A percentile compares a stretch with the other conserved stretches of the same genome.
Conservation (phyloP, 35 echinoderm and acorn worm genomes). For the Patiria miniata region DNA sequence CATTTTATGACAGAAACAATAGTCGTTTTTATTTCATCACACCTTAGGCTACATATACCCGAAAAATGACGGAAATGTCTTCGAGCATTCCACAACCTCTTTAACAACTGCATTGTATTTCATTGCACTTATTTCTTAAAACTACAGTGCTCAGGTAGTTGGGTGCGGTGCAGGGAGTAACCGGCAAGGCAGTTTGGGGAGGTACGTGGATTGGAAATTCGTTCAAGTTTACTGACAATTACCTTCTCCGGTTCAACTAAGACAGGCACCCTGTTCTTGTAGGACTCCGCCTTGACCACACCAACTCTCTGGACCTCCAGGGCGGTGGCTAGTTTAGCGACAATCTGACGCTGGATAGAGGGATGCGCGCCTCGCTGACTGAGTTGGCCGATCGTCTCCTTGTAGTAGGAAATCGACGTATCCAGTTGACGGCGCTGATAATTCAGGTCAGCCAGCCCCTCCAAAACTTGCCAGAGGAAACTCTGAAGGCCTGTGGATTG, state of each 20-base stretch:
- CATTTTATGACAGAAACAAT: too few species aligned
- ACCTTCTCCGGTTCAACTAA: conserved; percentile 20
- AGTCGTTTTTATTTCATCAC: too few species aligned
- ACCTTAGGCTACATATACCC: too few species aligned
- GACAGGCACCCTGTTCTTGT: conserved; percentile 16
- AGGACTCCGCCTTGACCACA: not conserved
- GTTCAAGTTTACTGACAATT: not conserved
- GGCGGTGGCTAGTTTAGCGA: conserved; percentile 16
- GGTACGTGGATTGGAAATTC: too few species aligned
- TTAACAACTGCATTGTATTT: too few species aligned
- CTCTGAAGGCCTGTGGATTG: conserved; percentile 30
- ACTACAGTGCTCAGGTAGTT: too few species aligned
- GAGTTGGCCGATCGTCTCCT: conserved; percentile 42
- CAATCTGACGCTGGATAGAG: conserved; percentile 2
- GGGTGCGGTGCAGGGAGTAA: too few species aligned
- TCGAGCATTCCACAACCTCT: too few species aligned
- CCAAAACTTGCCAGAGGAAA: conserved; percentile 57
- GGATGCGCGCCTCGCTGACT: not conserved
- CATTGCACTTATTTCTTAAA: too few species aligned
- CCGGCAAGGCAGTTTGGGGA: too few species aligned
- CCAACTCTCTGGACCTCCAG: conserved; percentile 33
- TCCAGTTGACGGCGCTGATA: conserved; percentile 39
- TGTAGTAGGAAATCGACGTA: conserved; percentile 43
- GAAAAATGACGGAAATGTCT: too few species aligned
- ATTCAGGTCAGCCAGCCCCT: conserved; percentile 60